These are phyloP conservation scores for Medauroidea extradentata DNA, from an alignment of 1,140 invertebrate genomes.

Conservation along the genomic window DNA sequence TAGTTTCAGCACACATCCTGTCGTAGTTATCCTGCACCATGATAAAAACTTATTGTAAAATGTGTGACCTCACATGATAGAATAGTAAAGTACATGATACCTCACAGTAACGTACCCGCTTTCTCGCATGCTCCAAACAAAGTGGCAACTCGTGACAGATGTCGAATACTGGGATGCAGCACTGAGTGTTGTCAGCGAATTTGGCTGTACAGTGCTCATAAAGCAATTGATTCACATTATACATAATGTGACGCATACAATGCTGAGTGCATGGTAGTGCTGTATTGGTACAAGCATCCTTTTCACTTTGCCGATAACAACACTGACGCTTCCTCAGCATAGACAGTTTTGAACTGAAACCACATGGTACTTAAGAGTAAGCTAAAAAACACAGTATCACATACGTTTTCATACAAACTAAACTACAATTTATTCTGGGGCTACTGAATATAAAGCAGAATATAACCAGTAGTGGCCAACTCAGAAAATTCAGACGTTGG, in stretches of 20 bases:
- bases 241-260: slow-evolving; percentile 80
- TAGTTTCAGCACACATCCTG: slow-evolving; percentile 62
- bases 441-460: too few relatives aligned
- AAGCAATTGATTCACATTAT: slow-evolving; percentile 79
- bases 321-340: slow-evolving; percentile 12
- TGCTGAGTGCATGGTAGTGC: slow-evolving; percentile 79
- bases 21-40: slow-evolving; percentile 65
- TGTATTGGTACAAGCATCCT: slow-evolving; percentile 51
- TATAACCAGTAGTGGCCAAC: too few relatives aligned
- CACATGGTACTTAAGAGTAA: too few relatives aligned
- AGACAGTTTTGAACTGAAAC: slow-evolving; percentile 9
- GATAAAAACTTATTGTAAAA: too few relatives aligned
- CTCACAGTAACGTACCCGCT: too few relatives aligned
- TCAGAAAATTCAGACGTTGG: too few relatives aligned
- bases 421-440: too few relatives aligned
- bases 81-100: too few relatives aligned
- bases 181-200: slow-evolving; percentile 82
- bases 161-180: slow-evolving; percentile 82
- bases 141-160: slow-evolving; percentile 77
- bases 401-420: too few relatives aligned
- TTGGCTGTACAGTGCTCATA: slow-evolving; percentile 87
- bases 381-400: too few relatives aligned
- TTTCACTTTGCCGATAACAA: slow-evolving; percentile 8
- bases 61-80: too few relatives aligned
- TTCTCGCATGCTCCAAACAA: slow-evolving; percentile 75